Evolutionary conservation across 2,888 invertebrate species (phyloP).

Genomic region (Meiosimyza decipiens): DNA sequence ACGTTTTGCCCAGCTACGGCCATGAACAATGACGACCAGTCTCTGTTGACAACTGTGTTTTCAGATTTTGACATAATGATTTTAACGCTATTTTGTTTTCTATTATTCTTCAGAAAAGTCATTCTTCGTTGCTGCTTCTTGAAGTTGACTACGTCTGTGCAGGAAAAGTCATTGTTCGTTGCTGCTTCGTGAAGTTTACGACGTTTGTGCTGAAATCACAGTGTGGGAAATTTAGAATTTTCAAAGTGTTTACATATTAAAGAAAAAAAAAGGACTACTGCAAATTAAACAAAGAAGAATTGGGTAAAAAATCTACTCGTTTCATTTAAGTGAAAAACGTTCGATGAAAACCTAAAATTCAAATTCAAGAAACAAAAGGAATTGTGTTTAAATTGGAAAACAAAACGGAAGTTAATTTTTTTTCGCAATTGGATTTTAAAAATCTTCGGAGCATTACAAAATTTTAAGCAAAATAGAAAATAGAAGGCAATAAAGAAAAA

Average conservation of each 20-base stretch:
- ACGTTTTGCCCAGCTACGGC: too few species aligned
- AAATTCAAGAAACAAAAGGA: neutral
- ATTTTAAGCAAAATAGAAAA: constrained; percentile 27
- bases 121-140: too few species aligned
- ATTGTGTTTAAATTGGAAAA: constrained; percentile 27
- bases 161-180: constrained; percentile 30
- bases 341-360: constrained; percentile 9
- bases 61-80: too few species aligned
- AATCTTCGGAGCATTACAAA: constrained; percentile 9
- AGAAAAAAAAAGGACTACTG: neutral
- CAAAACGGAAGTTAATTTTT: constrained; percentile 27
- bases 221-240: constrained; percentile 10
- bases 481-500: constrained; percentile 17
- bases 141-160: neutral
- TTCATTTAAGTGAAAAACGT: constrained; percentile 21
- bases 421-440: constrained; percentile 10
- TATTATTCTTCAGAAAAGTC: too few species aligned
- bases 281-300: constrained; percentile 16
- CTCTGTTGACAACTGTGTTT: too few species aligned
- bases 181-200: constrained; percentile 7
- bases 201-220: neutral
- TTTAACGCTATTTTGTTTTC: too few species aligned
- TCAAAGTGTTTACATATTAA: constrained; percentile 23
- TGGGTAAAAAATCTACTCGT: constrained; percentile 31
- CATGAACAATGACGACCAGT: too few species aligned